phyloP scores from a whole-genome alignment of 2,888 invertebrate genomes.

The Polydrusus tereticollis region DNA sequence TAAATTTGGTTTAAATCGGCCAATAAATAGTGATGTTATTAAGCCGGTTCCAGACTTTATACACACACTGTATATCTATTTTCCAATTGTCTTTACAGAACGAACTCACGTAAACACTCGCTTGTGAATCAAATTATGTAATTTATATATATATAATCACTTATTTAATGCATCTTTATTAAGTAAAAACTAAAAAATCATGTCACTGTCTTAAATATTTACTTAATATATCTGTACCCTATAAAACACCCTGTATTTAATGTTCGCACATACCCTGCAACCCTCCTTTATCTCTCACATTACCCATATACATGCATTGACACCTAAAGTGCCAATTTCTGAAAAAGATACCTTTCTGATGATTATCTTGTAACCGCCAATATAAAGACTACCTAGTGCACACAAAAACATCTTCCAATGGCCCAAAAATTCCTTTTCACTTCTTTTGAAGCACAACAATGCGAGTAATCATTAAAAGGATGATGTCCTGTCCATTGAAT shows the following conservation, averaged over 20 bases:
- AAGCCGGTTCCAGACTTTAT: no score
- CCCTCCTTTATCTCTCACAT: slow-evolving; percentile 5
- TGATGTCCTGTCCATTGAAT: slow-evolving; percentile 38
- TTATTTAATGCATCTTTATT: no score
- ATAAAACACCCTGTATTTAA: not conserved
- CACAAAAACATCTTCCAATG: slow-evolving; percentile 43
- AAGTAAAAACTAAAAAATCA: no score
- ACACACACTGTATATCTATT: no score
- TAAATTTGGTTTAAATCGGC: no score
- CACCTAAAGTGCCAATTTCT: slow-evolving; percentile 48
- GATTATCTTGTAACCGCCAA: slow-evolving; percentile 49
- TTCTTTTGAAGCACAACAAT: slow-evolving; percentile 38
- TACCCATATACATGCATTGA: slow-evolving; percentile 27
- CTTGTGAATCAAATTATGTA: no score
- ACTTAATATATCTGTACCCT: no score
- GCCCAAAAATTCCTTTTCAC: slow-evolving; percentile 38
- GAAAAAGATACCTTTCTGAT: slow-evolving; percentile 43
- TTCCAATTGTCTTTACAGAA: no score
- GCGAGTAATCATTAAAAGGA: slow-evolving; percentile 45
- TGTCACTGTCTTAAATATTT: no score
- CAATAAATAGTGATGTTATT: no score
- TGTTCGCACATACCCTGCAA: not conserved
- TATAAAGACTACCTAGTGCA: slow-evolving; percentile 40
- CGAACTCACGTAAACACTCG: no score
- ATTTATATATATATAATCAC: no score